A percentile compares a stretch with the other conserved stretches of the same genome.
Conservation (phyloP, 1,140 invertebrate genomes). For the Eulimnadia texana region DNA sequence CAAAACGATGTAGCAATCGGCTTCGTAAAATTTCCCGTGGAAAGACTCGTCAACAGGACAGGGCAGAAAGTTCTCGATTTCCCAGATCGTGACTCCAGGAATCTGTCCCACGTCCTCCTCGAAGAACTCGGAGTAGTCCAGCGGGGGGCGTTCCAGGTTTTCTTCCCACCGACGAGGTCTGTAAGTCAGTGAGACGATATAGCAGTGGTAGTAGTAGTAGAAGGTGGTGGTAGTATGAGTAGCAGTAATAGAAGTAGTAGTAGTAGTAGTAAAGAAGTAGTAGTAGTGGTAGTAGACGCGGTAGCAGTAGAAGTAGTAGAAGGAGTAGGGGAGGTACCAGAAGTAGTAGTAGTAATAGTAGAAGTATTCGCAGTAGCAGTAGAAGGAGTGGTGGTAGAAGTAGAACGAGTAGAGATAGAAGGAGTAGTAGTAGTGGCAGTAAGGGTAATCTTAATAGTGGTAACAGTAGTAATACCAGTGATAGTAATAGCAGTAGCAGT, state of each 20-base stretch:
- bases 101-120: slow-evolving; percentile 91
- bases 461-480: too few species aligned
- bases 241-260: background rate
- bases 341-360: too few species aligned
- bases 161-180: slow-evolving; percentile 67
- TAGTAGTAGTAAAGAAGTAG: background rate
- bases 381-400: too few species aligned
- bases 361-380: too few species aligned
- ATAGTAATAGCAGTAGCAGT: too few species aligned
- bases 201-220: background rate
- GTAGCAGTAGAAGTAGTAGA: background rate
- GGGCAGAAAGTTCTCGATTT: slow-evolving; percentile 97
- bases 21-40: slow-evolving; percentile 97
- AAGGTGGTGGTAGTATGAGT: too few species aligned
- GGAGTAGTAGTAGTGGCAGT: too few species aligned
- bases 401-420: too few species aligned
- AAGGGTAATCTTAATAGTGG: too few species aligned
- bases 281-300: too few species aligned
- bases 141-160: slow-evolving; percentile 77
- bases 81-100: slow-evolving; percentile 80
- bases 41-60: slow-evolving; percentile 77
- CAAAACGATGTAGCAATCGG: slow-evolving; percentile 95
- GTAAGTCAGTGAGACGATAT: background rate
- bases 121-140: slow-evolving; percentile 99
- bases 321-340: too few species aligned